phyloP scores from a whole-genome alignment of 1,140 invertebrate species.

The Trichonephila inaurata region DNA sequence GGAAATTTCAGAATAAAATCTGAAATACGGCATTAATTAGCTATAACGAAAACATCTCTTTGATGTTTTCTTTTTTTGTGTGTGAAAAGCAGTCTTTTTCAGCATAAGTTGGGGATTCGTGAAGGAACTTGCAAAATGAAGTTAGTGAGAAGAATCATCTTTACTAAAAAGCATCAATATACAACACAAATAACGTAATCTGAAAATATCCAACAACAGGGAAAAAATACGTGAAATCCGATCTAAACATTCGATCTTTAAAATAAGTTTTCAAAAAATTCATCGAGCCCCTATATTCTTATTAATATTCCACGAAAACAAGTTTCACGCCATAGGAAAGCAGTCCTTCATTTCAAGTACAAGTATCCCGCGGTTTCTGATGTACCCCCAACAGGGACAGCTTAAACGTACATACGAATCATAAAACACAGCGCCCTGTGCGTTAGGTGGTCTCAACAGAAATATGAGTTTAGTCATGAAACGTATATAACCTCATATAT shows the following conservation, averaged over 20 bases:
- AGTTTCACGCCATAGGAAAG: slow-evolving; percentile 57
- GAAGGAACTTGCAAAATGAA: no score
- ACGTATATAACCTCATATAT: slow-evolving; percentile 57
- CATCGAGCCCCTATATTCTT: slow-evolving; percentile 54
- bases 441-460: slow-evolving; percentile 56
- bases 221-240: background rate
- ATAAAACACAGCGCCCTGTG: slow-evolving; percentile 58
- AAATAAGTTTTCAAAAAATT: slow-evolving; percentile 42
- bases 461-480: slow-evolving; percentile 58
- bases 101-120: no score
- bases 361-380: slow-evolving; percentile 57
- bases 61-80: no score
- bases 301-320: slow-evolving; percentile 70
- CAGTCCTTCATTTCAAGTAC: slow-evolving; percentile 75
- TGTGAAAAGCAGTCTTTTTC: no score
- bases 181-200: background rate
- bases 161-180: no score
- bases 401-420: slow-evolving; percentile 67
- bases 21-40: no score
- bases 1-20: no score
- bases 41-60: no score
- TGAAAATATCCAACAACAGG: background rate
- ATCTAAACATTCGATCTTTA: background rate
- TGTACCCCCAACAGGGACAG: slow-evolving; percentile 42
- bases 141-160: no score